Percentiles rank a stretch among this genome's conserved stretches.
phyloP scores from a whole-genome alignment of 2,113 vertebrate species.

The Agapornis roseicollis region DNA sequence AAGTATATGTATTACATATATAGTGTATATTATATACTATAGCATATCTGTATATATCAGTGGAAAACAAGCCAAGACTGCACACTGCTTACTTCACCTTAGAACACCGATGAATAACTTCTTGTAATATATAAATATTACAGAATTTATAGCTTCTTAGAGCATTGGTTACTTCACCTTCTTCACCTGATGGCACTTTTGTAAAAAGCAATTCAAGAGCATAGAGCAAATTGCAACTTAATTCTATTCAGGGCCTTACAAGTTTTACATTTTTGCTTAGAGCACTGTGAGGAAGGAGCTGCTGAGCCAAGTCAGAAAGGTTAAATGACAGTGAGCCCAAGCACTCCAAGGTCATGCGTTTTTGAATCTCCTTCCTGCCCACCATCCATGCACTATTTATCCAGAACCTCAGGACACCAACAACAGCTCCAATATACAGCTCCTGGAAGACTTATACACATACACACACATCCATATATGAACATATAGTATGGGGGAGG shows the following conservation, averaged over 20 bases:
- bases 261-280: not conserved
- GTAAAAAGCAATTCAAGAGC: not conserved
- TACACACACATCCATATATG: not conserved
- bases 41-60: not conserved
- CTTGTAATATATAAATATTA: not conserved
- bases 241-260: not conserved
- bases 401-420: not conserved
- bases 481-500: not conserved
- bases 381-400: fast-evolving
- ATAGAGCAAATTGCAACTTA: not conserved
- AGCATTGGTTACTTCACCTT: not conserved
- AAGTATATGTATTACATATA: not conserved
- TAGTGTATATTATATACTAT: not conserved
- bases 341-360: fast-evolving
- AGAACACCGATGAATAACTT: not conserved
- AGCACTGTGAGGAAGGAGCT: not conserved
- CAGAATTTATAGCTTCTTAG: not conserved
- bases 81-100: not conserved
- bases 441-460: not conserved
- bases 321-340: not conserved
- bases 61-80: no score
- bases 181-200: not conserved
- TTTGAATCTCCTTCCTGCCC: not conserved
- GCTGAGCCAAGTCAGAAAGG: not conserved
- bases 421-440: not conserved